Evolutionary conservation across 2,888 invertebrate genomes (phyloP), one percentile per base, ranked within the genome.

Genomic region (Aspidiotus destructor): DNA sequence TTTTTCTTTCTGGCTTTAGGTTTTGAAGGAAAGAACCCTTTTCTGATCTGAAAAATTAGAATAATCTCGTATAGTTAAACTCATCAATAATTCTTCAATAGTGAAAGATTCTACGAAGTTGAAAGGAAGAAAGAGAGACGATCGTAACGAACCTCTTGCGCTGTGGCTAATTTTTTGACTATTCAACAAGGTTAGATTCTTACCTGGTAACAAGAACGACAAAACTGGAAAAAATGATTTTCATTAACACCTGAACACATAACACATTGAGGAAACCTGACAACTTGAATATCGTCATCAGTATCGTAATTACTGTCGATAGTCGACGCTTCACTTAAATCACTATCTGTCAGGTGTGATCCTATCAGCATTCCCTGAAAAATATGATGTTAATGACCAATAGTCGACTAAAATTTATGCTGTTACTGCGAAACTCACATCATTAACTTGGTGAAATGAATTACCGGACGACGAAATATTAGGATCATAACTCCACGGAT

Each of bases 161-260:
- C 48, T 1, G n/a, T 48, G 48, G 48, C 48, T 48, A n/a, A 13
- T 48, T 48, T 3, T 48, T 6, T n/a, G 8, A n/a, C 6, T 6
- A 13, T 13, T 48, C 48, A n/a, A 48, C 48, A 28, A 28, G 28
- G 28, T 28, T 5, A 28, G 28, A 28, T 48, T 3, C 44, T 65
- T 65, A 65, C 65, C 48, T 65, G 57, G 48, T 58, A 65, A 58
- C 65, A 65, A 11, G 65, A 58, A 28, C 58, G 41, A 28, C 65
- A 65, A 58, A 65, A 65, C 16, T 57, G 65, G 40, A 65, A 65
- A 9, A 44, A 41, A 11, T 57, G 58, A 58, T 65, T 65, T 7
- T 42, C 11, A 44, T 65, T 65, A 16, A 6, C 8, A 7, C 44
- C n/a, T 6, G 58, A 65, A 15, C 65, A 65, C 57, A 57, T 57